Conservation (phyloP, 2,113 vertebrate genomes). For the Stictonetta naevosa region DNA sequence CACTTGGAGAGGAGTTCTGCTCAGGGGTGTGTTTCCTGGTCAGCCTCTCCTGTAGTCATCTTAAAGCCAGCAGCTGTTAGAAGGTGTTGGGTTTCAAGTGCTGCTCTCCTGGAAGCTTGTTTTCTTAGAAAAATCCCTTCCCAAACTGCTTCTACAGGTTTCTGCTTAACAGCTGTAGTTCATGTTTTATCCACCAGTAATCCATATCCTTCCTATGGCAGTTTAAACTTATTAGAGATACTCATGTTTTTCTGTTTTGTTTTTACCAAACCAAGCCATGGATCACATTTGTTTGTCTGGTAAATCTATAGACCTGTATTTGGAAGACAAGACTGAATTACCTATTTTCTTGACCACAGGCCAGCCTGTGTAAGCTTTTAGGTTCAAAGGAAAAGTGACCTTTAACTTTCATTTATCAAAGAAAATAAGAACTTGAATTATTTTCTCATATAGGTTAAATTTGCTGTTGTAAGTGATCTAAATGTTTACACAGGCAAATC, state of each 20-base stretch:
- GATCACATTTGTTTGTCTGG: background rate
- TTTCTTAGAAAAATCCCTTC: background rate
- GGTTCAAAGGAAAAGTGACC: background rate
- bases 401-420: background rate
- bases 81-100: background rate
- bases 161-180: background rate
- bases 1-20: background rate
- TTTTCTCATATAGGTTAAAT: background rate
- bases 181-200: background rate
- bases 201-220: background rate
- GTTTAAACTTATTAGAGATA: background rate
- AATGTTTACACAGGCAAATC: background rate
- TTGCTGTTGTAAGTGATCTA: background rate
- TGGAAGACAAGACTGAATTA: background rate
- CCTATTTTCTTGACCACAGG: background rate
- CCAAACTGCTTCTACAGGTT: background rate
- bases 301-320: background rate
- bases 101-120: background rate
- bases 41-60: background rate
- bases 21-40: background rate
- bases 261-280: background rate
- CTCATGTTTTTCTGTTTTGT: background rate
- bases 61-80: background rate
- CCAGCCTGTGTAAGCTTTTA: background rate
- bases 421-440: background rate